Evolutionary conservation across 1,140 invertebrate genomes (phyloP), one percentile per base, ranked within the genome.

Genomic region (Zaprionus lachaisei): DNA sequence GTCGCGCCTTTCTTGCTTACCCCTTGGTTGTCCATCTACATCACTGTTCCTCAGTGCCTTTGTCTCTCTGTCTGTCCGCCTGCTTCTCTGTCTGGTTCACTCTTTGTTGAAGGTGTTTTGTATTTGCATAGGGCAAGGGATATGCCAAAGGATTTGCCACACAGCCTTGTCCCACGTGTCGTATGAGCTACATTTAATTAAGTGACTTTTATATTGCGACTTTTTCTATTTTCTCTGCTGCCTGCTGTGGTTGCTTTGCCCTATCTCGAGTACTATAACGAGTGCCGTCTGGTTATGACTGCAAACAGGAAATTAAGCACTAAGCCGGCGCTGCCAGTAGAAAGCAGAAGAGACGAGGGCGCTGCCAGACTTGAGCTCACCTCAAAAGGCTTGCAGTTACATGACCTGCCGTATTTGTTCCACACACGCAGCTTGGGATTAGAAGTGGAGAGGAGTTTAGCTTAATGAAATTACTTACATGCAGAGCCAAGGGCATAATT

Each of bases 181-280:
- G 71, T 80, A 80, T 80, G 76, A 55, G 78, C 61, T 68, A 74
- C 65, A 70, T 79, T 79, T 79, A 79, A 79, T 79, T 74, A 80
- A 78, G 78, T 78, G 70, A 78, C 77, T 73, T 60, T 77, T 47
- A n/a, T 17, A 12, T 5, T 9, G 41, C 5, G 14, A 38, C 41
- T 47, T 47, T 7, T 47, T 3, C 41, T 17, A 9, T 47, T 47
- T 38, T 38, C 31, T 3, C 31, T 28, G 26, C 26, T 28, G 6
- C 26, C 26, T 28, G 26, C 26, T 28, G 26, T 6, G 26, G 26
- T 28, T 28, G 26, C 26, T 28, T 28, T 28, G 26, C 26, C 26
- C 0, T 7, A 3, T 9, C 9, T 11, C 3, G 28, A 31, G 28
- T 28, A 0, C 28, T 6, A 1, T 9, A 31, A 31, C 28, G 28